Evolutionary conservation across 2,888 invertebrate genomes (phyloP), one percentile per base, ranked within the genome.

Genomic region (Tetragonisca angustula): DNA sequence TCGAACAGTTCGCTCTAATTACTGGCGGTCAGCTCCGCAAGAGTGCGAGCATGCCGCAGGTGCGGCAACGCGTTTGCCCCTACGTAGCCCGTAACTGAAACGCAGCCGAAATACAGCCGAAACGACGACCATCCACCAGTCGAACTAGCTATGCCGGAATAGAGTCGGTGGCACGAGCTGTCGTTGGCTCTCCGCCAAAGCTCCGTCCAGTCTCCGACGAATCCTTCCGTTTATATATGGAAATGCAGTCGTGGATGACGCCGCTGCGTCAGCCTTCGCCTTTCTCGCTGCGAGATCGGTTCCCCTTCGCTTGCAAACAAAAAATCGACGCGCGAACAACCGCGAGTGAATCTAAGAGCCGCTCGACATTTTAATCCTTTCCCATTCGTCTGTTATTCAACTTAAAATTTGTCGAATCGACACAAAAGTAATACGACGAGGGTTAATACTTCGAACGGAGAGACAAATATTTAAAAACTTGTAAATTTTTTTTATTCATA

Each of bases 181-280:
- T 27, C 49, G 54, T n/a, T 81, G 81, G 81, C 80, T 0, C 2
- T 3, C 2, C 1, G 80, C 81, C 79, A 81, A 49, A n/a, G n/a
- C 54, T 61, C 72, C 61, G 43, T 71, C 43, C 71, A 32, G 59
- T 78, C 71, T 67, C 36, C 67, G 65, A 72, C 54, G 68, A 73
- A 62, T n/a, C 67, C 36, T 27, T 32, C 56, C 79, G 43, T 54
- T 68, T 52, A 56, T 65, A 67, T 59, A 24, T 61, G 72, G 80
- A 81, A 79, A 81, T 79, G 80, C 80, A 68, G 72, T 67, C 9
- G 59, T 68, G 32, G 72, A 61, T 32, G 67, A n/a, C 49, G 56
- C 56, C 27, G 54, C 62, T 19, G 65, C 59, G 69, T 54, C 79
- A 50, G 54, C 32, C 49, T 68, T 54, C 54, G 50, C 24, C 11